Evolutionary conservation across 2,113 vertebrate genomes (phyloP), one percentile per base, ranked within the genome.

Genomic region (Vulpes vulpes): DNA sequence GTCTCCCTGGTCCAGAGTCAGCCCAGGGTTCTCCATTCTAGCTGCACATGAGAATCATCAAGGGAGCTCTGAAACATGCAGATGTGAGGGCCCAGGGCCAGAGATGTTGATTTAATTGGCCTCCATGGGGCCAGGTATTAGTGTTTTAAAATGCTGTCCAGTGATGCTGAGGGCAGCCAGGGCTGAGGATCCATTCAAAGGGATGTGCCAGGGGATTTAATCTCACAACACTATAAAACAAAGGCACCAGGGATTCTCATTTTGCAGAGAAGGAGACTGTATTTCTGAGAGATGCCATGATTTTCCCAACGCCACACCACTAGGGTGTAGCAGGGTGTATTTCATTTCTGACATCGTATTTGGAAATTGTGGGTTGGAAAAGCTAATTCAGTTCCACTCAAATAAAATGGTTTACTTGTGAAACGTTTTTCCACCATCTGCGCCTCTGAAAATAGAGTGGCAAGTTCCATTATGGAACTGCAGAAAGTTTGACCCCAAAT

Each of bases 331-430:
- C 96, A 89, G 83, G 94, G 49, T 91, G 19, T 95, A 94, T 97
- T 98, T 97, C 92, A 91, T 97, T 97, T 98, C 94, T 97, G 94
- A 97, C 87, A 94, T 90, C 27, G 51, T 93, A 94, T 96, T 97
- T 95, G 87, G 69, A 97, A 97, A 97, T 97, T 83, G 97, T 98
- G 96, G 89, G 89, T 96, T 96, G 84, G 95, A 87, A 97, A 97
- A 97, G 94, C 97, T 94, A 96, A 97, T 98, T 97, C 83, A 94
- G 83, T 97, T 92, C 76, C 96, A 96, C 96, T 96, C 95, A 96
- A 96, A 95, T 95, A 92, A 97, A 98, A 95, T 73, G 87, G 92
- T 90, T 97, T 97, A 96, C 92, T 95, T 94, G 96, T 95, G 94
- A 97, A 97, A 91, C 0, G 19, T 84, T 97, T 95, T 96, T 62